Percentiles rank a stretch among this genome's conserved stretches.
Conservation (phyloP, 2,797 vertebrate genomes). For the Margarornis squamiger region DNA sequence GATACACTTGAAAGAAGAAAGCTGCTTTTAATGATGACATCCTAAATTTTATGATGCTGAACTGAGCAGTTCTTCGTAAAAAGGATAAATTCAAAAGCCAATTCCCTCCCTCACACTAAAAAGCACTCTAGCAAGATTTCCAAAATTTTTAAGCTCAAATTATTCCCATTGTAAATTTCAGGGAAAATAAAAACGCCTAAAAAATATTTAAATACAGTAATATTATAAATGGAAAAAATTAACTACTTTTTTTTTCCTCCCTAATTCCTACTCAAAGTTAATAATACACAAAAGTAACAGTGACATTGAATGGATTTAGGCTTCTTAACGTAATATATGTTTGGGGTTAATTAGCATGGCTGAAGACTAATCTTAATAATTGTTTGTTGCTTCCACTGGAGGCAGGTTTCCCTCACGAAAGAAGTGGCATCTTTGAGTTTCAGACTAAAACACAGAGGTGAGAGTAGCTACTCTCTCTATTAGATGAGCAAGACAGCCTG, state of each 20-base stretch:
- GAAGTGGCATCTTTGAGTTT: constrained; percentile 66
- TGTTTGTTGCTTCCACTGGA: constrained; percentile 73
- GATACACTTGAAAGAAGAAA: neutral
- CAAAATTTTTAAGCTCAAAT: neutral
- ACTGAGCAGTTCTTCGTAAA: neutral
- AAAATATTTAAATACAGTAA: neutral
- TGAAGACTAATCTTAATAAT: constrained; percentile 73
- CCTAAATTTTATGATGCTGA: neutral
- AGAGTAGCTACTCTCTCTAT: constrained; percentile 7
- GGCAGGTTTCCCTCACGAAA: constrained; percentile 69
- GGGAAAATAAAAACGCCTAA: neutral
- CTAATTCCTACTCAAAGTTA: constrained; percentile 53
- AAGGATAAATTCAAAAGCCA: constrained; percentile 7
- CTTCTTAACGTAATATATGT: constrained; percentile 69
- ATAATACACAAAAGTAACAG: constrained; percentile 55
- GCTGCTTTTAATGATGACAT: neutral
- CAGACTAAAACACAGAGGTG: constrained; percentile 60
- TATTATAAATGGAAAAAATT: neutral
- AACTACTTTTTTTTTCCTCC: neutral
- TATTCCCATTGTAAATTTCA: neutral
- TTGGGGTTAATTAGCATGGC: constrained; percentile 65
- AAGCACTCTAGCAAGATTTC: neutral
- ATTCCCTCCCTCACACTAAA: neutral
- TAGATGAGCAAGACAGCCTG: neutral
- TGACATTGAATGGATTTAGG: constrained; percentile 55